A percentile compares a stretch with the other conserved stretches of the same genome.
Evolutionary conservation across 2,797 vertebrate genomes (phyloP).

Genomic region (Thaleichthys pacificus): DNA sequence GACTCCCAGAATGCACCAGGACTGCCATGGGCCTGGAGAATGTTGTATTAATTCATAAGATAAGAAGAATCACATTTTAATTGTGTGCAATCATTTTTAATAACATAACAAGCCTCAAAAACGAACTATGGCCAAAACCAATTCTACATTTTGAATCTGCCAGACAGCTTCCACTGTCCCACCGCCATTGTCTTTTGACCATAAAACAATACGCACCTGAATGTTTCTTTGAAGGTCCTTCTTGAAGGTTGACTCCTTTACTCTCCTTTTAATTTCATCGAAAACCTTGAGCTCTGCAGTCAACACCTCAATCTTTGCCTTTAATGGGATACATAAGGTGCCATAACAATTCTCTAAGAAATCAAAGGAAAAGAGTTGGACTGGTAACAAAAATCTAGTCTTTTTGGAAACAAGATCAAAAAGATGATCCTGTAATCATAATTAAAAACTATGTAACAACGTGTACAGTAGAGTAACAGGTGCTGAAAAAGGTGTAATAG

Average conservation of each 20-base stretch:
- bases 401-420: not conserved
- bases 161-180: too few species aligned
- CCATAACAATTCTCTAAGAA: not conserved
- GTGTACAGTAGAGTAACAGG: too few species aligned
- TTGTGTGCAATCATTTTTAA: not conserved
- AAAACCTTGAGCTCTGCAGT: conserved; percentile 78
- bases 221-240: conserved; percentile 86
- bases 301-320: conserved; percentile 75
- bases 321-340: conserved; percentile 19
- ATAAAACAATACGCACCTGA: conserved; percentile 69
- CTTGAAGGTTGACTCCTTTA: conserved; percentile 80
- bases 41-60: not conserved
- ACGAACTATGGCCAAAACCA: not conserved
- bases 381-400: too few species aligned
- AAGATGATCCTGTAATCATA: too few species aligned
- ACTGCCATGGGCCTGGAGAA: conserved; percentile 82
- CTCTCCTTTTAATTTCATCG: conserved; percentile 80
- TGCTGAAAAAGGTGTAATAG: too few species aligned
- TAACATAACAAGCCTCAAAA: not conserved
- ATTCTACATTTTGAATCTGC: too few species aligned
- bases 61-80: not conserved
- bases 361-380: not conserved
- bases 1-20: conserved; percentile 93
- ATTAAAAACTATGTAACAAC: too few species aligned
- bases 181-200: too few species aligned